A percentile compares a stretch with the other conserved stretches of the same genome.
Conservation (phyloP, 2,797 vertebrate genomes). For the Tragopan temminckii region DNA sequence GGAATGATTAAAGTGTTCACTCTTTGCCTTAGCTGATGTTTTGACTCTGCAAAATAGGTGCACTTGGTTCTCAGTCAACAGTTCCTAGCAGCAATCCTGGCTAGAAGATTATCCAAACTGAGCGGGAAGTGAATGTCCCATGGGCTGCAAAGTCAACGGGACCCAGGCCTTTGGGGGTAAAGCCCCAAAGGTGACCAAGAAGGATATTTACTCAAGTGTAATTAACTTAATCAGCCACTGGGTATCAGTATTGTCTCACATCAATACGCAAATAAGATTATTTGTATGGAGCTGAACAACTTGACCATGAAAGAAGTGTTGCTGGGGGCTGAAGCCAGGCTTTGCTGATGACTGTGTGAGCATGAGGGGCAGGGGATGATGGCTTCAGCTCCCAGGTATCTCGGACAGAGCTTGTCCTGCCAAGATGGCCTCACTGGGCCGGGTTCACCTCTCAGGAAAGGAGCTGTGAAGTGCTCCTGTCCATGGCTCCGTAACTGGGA, state of each 20-base stretch:
- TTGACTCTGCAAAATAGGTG: constrained; percentile 41
- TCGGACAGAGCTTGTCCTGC: neutral
- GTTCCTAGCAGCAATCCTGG: neutral
- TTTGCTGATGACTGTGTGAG: neutral
- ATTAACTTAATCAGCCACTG: constrained; percentile 77
- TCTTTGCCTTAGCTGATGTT: constrained; percentile 34
- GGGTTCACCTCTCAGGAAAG: neutral
- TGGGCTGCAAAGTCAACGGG: neutral
- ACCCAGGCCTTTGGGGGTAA: constrained; percentile 27
- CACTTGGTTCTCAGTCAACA: neutral
- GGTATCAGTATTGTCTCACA: constrained; percentile 76
- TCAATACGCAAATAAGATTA: constrained; percentile 9
- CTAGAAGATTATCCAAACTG: neutral
- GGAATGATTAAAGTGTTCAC: constrained; percentile 35
- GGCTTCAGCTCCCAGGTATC: neutral
- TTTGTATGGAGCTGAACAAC: constrained; percentile 34
- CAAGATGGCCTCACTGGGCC: fast-evolving
- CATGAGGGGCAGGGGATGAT: fast-evolving
- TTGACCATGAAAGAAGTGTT: neutral
- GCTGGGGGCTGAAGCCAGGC: neutral
- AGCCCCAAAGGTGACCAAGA: neutral
- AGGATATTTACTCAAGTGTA: constrained; percentile 67
- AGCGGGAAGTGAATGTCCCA: neutral
- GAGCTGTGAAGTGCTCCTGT: neutral
- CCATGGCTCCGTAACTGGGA: fast-evolving